Percentiles rank a stretch among this genome's conserved stretches.
phyloP scores from a whole-genome alignment of 1,140 invertebrate species.

The Centruroides vittatus region DNA sequence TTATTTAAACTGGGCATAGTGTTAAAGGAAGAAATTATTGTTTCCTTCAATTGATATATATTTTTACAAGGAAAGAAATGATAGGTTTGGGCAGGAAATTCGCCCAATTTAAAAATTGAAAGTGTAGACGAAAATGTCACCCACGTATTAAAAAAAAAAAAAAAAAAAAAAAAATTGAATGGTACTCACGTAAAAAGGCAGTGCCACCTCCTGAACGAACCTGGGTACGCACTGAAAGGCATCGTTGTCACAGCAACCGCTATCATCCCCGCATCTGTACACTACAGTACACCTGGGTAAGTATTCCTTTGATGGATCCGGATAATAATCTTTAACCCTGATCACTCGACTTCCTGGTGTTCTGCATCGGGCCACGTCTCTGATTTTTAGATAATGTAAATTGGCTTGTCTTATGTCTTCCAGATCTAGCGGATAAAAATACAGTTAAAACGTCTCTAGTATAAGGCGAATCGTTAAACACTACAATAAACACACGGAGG shows the following conservation, averaged over 20 bases:
- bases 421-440: constrained; percentile 1
- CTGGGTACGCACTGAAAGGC: constrained; percentile 49
- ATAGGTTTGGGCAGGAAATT: too few species aligned
- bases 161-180: not conserved
- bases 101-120: too few species aligned
- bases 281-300: constrained; percentile 54
- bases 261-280: constrained; percentile 58
- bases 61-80: too few species aligned
- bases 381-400: constrained; percentile 40
- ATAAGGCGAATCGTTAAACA: too few species aligned
- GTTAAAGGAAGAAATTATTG: too few species aligned
- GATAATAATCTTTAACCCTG: constrained; percentile 43
- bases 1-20: too few species aligned
- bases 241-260: constrained; percentile 51
- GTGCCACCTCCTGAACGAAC: constrained; percentile 41
- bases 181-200: constrained; percentile 54
- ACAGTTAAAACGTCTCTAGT: too few species aligned
- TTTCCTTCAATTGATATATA: too few species aligned
- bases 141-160: too few species aligned
- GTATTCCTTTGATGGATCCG: constrained; percentile 51
- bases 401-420: constrained; percentile 31
- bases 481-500: too few species aligned
- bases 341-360: constrained; percentile 45
- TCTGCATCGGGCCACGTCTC: constrained; percentile 42
- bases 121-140: too few species aligned